Evolutionary conservation across 2,113 vertebrate species (phyloP).

Genomic region (Gymnobelideus leadbeateri): DNA sequence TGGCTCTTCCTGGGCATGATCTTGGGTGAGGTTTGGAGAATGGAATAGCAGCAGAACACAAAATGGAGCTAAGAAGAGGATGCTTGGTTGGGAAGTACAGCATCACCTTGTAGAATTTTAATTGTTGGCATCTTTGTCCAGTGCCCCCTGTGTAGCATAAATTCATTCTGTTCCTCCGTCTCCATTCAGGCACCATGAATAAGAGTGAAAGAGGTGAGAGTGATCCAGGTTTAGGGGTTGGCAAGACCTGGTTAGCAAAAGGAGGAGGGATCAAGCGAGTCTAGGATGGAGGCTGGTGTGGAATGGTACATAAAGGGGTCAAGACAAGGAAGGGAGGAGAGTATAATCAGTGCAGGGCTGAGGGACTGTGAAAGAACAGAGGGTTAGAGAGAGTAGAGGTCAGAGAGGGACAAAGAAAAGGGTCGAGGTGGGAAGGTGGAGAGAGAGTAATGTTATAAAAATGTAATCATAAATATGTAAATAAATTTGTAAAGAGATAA

Average conservation of each 20-base stretch:
- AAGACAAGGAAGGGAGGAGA: background rate
- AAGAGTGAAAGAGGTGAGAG: background rate
- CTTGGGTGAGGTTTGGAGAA: background rate
- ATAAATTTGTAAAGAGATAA: too few relatives aligned
- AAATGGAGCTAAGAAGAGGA: background rate
- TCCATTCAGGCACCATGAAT: background rate
- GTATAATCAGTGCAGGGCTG: background rate
- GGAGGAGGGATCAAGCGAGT: background rate
- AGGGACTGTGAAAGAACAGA: background rate
- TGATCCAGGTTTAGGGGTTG: background rate
- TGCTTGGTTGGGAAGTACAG: background rate
- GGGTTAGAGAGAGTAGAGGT: background rate
- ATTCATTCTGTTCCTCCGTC: background rate
- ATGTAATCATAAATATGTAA: too few relatives aligned
- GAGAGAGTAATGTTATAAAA: background rate
- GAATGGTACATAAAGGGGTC: background rate
- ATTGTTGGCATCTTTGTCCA: background rate
- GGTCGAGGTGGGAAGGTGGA: background rate
- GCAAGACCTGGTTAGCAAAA: background rate
- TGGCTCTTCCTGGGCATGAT: background rate
- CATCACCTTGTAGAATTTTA: background rate
- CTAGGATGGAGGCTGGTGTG: background rate
- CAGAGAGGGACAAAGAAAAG: background rate
- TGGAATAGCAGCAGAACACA: background rate
- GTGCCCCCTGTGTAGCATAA: background rate